A percentile compares a stretch with the other conserved stretches of the same genome.
These are phyloP conservation scores for Rattus rattus DNA, from an alignment of 2,113 vertebrate genomes.

Conservation along the genomic window DNA sequence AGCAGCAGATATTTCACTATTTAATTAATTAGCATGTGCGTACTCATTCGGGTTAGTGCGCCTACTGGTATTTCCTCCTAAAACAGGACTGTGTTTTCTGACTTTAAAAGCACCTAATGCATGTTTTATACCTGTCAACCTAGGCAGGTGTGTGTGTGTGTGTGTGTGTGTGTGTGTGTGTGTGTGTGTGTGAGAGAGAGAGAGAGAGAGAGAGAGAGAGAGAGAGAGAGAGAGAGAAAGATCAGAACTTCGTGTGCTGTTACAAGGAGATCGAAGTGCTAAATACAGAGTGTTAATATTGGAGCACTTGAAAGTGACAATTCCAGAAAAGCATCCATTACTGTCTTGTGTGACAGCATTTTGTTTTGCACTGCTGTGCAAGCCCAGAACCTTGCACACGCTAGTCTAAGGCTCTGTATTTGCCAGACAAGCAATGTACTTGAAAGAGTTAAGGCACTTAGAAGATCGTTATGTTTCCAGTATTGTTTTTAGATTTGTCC, in stretches of 20 bases:
- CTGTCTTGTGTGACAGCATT: not conserved
- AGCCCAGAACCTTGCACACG: too few species aligned
- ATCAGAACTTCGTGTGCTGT: constrained; percentile 16
- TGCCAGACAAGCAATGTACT: not conserved
- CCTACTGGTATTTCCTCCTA: not conserved
- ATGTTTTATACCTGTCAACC: not conserved
- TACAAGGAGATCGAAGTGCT: not conserved
- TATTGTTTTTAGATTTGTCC: constrained; percentile 21
- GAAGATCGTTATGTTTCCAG: not conserved
- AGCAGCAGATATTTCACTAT: constrained; percentile 9
- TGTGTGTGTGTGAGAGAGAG: too few species aligned
- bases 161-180: too few species aligned
- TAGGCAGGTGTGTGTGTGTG: not conserved
- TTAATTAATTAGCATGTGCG: not conserved
- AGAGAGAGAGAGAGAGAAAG: too few species aligned
- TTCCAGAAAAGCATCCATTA: not conserved
- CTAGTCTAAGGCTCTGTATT: not conserved
- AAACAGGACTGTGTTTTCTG: not conserved
- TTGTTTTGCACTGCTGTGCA: not conserved
- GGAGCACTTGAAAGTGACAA: not conserved
- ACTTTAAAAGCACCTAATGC: not conserved
- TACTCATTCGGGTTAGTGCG: not conserved
- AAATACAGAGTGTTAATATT: not conserved
- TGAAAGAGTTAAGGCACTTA: constrained; percentile 29
- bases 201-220: too few species aligned